phyloP scores from a whole-genome alignment of 2,797 vertebrate species.

The Sorex maritimensis region DNA sequence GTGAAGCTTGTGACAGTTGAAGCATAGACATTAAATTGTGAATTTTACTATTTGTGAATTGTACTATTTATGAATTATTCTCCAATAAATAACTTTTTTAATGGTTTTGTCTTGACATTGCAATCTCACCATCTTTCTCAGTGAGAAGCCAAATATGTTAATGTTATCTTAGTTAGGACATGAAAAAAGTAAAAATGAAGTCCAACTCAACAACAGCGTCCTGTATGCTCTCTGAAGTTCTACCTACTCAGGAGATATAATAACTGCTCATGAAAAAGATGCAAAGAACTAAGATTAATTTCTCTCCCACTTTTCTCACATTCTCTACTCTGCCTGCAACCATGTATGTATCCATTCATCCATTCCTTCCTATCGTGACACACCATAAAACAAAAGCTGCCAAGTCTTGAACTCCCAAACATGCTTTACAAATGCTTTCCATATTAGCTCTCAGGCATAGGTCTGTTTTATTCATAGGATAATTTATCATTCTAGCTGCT shows the following conservation, averaged over 20 bases:
- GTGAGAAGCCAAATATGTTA: background rate
- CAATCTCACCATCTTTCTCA: background rate
- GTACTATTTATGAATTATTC: background rate
- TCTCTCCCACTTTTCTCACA: slow-evolving; percentile 74
- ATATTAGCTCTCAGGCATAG: slow-evolving; percentile 69
- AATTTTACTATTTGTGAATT: slow-evolving; percentile 35
- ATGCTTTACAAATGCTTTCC: slow-evolving; percentile 81
- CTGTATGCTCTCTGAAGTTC: background rate
- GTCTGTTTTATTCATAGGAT: slow-evolving; percentile 83
- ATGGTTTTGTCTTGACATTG: background rate
- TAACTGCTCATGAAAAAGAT: slow-evolving; percentile 65
- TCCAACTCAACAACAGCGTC: background rate
- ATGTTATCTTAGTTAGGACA: background rate
- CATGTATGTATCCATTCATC: slow-evolving; percentile 80
- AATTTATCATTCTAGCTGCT: slow-evolving; percentile 83
- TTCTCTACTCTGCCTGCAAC: slow-evolving; percentile 74
- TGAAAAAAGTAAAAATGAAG: background rate
- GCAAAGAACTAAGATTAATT: slow-evolving; percentile 71
- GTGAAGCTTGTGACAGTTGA: background rate
- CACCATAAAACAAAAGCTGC: slow-evolving; percentile 77
- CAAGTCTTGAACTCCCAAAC: slow-evolving; percentile 70
- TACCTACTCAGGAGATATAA: background rate
- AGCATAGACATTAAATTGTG: background rate
- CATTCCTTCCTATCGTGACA: slow-evolving; percentile 63
- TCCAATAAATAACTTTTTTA: background rate